phyloP scores from a whole-genome alignment of 2,113 vertebrate genomes.

The Seriola dumerili region DNA sequence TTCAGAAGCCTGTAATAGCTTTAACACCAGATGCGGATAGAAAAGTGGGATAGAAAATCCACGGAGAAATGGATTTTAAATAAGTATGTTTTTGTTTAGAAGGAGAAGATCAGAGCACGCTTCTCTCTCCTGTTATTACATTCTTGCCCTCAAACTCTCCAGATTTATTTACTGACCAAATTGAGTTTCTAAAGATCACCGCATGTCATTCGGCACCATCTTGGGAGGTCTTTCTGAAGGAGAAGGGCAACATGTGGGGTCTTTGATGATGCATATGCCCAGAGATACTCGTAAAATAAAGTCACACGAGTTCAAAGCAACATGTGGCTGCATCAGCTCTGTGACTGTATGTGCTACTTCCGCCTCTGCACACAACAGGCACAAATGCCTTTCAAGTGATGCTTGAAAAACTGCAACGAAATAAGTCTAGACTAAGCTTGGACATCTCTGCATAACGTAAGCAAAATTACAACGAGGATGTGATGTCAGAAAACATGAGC shows the following conservation, averaged over 20 bases:
- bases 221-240: constrained; percentile 62
- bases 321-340: not conserved
- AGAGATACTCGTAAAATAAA: constrained; percentile 41
- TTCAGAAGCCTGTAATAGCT: constrained; percentile 34
- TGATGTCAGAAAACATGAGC: constrained; percentile 39
- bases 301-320: constrained; percentile 23
- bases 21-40: constrained; percentile 33
- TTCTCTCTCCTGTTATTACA: constrained; percentile 27
- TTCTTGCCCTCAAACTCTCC: constrained; percentile 2
- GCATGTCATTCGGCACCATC: constrained; percentile 22
- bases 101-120: constrained; percentile 13
- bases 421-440: not conserved
- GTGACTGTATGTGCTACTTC: not conserved
- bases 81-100: constrained; percentile 49
- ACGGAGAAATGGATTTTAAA: constrained; percentile 40
- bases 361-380: not conserved
- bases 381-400: not conserved
- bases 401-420: not conserved
- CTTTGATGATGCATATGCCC: constrained; percentile 7
- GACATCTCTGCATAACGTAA: constrained; percentile 8
- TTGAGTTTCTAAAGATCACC: constrained; percentile 31
- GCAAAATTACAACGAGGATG: constrained; percentile 7
- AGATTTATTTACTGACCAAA: constrained; percentile 62
- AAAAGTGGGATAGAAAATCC: constrained; percentile 11
- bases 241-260: constrained; percentile 39